Evolutionary conservation across 2,888 invertebrate genomes (phyloP), one percentile per base, ranked within the genome.

Genomic region (Belgica antarctica): DNA sequence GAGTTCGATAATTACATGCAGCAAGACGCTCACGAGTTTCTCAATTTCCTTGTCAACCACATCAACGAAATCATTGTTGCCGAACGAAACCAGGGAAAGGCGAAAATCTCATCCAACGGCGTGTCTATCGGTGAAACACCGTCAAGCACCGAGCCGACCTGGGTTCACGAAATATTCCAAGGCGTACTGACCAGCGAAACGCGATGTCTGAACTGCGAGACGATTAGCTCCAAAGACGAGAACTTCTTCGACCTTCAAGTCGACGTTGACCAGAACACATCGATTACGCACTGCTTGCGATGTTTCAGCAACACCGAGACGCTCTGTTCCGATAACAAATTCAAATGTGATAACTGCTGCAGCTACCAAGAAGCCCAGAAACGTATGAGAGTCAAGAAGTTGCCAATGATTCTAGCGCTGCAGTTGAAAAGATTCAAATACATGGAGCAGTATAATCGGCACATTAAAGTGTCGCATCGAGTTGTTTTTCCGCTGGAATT

Each of bases 161-260:
- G 99, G 99, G 97, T 99, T 72, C 98, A 98, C 79, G 99, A 99
- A 82, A 97, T 99, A 78, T 99, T 99, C 82, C 98, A 99, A 83
- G 99, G 99, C 73, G 98, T 98, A 69, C 85, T 99, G 73, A 99
- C 99, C 2, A 98, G 98, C 80, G 99, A 99, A 84, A 99, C 99
- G 1, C 85, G 96, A 75, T 99, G 99, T 83, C 87, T 99, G 75
- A 99, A 98, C 82, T 99, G 99, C 82, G 99, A 99, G 85, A 97
- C 97, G 73, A 96, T 98, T 77, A 96, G 97, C 83, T 96, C 95
- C 82, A 99, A 98, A 82, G 98, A 99, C 81, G 99, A 99, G 81
- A 96, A 99, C 79, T 99, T 99, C 81, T 92, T 99, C 77, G 99
- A 99, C 82, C 83, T 99, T 74, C 97, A 97, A 82, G 98, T 99